Conservation (phyloP, 2,797 vertebrate genomes). For the Mormyrus hasselquistii region DNA sequence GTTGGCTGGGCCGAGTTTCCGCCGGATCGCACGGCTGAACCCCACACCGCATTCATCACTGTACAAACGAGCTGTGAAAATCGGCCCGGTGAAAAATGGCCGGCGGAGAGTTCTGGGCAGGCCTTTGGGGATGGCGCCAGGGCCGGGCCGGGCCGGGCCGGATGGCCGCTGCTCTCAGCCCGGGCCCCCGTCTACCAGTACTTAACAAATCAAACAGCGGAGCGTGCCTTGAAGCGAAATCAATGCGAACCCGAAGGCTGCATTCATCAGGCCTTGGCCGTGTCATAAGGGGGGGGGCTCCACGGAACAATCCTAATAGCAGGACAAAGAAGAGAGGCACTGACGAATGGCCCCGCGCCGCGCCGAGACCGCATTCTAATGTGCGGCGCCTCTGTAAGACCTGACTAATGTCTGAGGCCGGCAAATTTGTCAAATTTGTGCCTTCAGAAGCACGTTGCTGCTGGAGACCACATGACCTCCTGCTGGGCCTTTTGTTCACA, state of each 20-base stretch:
- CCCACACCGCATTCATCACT: conserved; percentile 47
- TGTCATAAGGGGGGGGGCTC: conserved; percentile 32
- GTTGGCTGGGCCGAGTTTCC: background rate
- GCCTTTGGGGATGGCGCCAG: conserved; percentile 27
- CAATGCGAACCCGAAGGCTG: conserved; percentile 48
- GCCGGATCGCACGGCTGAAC: background rate
- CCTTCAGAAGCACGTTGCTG: background rate
- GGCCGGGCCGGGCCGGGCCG: conserved; percentile 27
- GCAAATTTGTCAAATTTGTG: background rate
- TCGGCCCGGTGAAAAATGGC: conserved; percentile 49
- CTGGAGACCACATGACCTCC: background rate
- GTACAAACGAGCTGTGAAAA: conserved; percentile 39
- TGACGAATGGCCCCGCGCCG: conserved; percentile 38
- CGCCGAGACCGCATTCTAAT: conserved; percentile 42
- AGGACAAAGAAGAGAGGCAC: conserved; percentile 35
- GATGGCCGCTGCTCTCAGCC: conserved; percentile 34
- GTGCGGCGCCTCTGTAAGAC: conserved; percentile 25
- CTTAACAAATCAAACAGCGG: conserved; percentile 59
- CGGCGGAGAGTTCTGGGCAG: conserved; percentile 44
- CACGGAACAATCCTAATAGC: conserved; percentile 40
- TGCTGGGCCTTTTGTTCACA: background rate
- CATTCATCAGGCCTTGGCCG: conserved; percentile 47
- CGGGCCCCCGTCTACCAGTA: conserved; percentile 40
- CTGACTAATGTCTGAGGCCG: background rate
- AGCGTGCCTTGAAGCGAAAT: conserved; percentile 56